Evolutionary conservation across 2,888 invertebrate species (phyloP), one percentile per base, ranked within the genome.

Genomic region (Diachrysia chrysitis): DNA sequence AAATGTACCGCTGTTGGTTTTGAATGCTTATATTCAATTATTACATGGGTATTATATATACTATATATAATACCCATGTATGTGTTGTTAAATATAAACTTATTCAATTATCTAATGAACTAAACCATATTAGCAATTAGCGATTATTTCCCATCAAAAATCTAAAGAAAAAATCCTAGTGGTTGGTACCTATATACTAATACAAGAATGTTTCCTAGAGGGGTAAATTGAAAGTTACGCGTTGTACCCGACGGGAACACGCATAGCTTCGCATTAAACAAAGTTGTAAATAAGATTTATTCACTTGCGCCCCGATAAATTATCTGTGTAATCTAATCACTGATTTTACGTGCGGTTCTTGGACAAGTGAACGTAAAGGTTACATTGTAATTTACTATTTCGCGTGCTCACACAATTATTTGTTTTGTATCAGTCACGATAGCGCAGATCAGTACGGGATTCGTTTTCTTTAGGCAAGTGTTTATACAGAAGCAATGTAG

Each of bases 211-310:
- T 73, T 76, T 62, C 71, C 14, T 53, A 53, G 56, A 46, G 54
- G 61, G 66, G 71, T 80, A 82, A 82, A 85, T 82, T 79, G 76
- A 73, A 84, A 85, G 74, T 84, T 81, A 85, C 78, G 77, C 77
- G 74, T 64, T 66, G 72, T 63, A 57, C 59, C 63, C 73, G 71
- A 74, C 68, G 66, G 72, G 76, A 70, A 68, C 70, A 76, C 69
- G 70, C 69, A 65, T 72, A 70, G 57, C 63, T 72, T 37, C 59
- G 68, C 66, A 66, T 71, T 75, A 71, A 70, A 76, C 58, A 72
- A 72, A 71, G 71, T 74, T 71, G 56, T 78, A 82, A 79, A 77
- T 75, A 65, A 67, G 62, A 78, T 82, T 81, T 74, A 79, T 81
- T 73, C 59, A 69, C 63, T 62, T 65, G 66, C 66, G 46, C 68